Base-by-base conservation (phyloP, 2,888 invertebrate genomes). In the Ophion slaviceki region DNA sequence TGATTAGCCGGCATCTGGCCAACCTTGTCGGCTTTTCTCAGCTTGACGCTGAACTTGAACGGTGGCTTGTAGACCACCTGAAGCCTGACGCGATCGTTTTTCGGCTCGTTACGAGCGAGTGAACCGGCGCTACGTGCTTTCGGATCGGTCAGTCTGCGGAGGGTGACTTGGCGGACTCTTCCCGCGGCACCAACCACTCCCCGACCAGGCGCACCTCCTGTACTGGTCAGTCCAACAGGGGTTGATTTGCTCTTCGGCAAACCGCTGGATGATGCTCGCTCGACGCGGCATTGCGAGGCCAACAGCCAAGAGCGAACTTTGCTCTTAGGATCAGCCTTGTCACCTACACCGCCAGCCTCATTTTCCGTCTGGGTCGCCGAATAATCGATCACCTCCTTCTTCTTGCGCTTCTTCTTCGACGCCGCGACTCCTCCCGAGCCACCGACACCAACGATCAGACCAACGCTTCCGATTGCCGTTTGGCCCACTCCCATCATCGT, bases 31-130 rank as follows among this genome's bases (percentile, higher is more conserved):
- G 96, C 96, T 91, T 96, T 96, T 84, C 96, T 95, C 87, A 98
- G 95, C 92, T 97, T 97, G 79, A 98, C 95, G 93, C 97, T 97
- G 94, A 98, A 97, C 91, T 97, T 97, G 94, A 98, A 98, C 14
- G 98, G 98, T 75, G 98, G 97, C 92, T 97, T 97, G 93, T 97
- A 98, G 40, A 98, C 97, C 57, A 98, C 97, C 94, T 98, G 98
- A 32, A 98, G 94, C 88, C 97, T 96, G 14, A 97, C 93, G 0
- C 93, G 89, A 80, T 94, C 93, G 78, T 92, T 93, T 20, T 95
- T 96, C 83, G 94, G 94, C 89, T 96, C 96, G 80, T 95, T 95
- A 66, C 95, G 94, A n/a, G 96, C 94, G 61, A 97, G 95, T 91
- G 97, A 97, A 24, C 96, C 96, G 85, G 96, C 96, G 90, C 97